Conservation (phyloP, 2,888 invertebrate species). For the Halictus ligatus region DNA sequence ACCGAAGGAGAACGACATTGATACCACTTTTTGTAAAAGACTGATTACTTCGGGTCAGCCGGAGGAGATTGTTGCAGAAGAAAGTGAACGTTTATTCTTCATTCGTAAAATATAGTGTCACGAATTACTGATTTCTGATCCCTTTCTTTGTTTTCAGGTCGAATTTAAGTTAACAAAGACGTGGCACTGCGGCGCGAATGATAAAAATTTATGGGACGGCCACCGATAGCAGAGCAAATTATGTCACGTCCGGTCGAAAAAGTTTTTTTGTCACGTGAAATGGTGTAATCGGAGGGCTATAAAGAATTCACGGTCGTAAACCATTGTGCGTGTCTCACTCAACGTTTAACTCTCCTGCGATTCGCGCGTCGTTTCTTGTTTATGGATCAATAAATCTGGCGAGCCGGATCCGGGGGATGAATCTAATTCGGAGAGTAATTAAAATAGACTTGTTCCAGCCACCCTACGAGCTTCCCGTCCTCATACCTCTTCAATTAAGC, state of each 20-base stretch:
- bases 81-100: neutral
- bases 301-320: constrained; percentile 55
- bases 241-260: constrained; percentile 13
- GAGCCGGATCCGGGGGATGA: constrained; percentile 29
- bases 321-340: constrained; percentile 56
- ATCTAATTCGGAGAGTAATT: constrained; percentile 29
- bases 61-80: neutral
- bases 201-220: neutral
- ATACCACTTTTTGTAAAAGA: neutral
- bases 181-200: neutral
- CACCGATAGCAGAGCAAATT: constrained; percentile 23
- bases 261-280: constrained; percentile 18
- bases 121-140: no score
- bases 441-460: neutral
- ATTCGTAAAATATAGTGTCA: neutral
- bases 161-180: neutral
- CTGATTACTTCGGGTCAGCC: neutral
- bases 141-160: no score
- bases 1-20: neutral
- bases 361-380: constrained; percentile 52
- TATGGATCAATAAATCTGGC: constrained; percentile 63
- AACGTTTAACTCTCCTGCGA: constrained; percentile 54
- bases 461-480: neutral
- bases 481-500: neutral
- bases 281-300: constrained; percentile 49